Conservation (phyloP, 2,888 invertebrate species). For the Euplexia lucipara region DNA sequence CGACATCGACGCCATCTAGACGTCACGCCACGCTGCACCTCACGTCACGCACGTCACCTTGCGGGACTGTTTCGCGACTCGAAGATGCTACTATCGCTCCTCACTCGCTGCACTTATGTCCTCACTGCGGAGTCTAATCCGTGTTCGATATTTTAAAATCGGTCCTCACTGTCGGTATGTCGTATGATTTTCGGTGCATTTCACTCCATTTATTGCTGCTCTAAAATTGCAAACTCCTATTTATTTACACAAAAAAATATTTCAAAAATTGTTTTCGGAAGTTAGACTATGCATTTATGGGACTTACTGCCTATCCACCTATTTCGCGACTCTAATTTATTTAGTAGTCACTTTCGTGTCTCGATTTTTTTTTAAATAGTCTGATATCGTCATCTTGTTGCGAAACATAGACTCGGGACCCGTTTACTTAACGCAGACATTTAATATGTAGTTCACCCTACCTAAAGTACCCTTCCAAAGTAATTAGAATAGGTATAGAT, state of each 20-base stretch:
- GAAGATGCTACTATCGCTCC: constrained; percentile 46
- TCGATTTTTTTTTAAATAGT: constrained; percentile 18
- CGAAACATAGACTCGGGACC: constrained; percentile 47
- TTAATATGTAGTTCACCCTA: constrained; percentile 61
- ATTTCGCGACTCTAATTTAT: constrained; percentile 28
- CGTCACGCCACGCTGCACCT: constrained; percentile 19
- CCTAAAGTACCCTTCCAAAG: constrained; percentile 63
- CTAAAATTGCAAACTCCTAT: constrained; percentile 1
- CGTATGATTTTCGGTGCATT: neutral
- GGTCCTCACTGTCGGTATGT: neutral
- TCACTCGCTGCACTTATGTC: constrained; percentile 11
- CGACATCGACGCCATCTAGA: constrained; percentile 98
- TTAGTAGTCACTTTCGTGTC: constrained; percentile 32
- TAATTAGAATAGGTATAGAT: constrained; percentile 65
- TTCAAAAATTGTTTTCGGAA: neutral
- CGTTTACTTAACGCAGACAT: constrained; percentile 46
- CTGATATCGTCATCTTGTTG: constrained; percentile 46
- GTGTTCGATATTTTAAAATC: no score
- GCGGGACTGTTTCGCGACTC: constrained; percentile 44
- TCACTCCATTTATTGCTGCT: constrained; percentile 15
- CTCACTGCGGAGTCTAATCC: constrained; percentile 7
- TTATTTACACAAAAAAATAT: neutral
- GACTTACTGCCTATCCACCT: constrained; percentile 38
- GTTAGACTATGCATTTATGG: constrained; percentile 57
- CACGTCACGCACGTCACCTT: constrained; percentile 16